Evolutionary conservation across 2,888 invertebrate species (phyloP).

Genomic region (Yponomeuta malinellus): DNA sequence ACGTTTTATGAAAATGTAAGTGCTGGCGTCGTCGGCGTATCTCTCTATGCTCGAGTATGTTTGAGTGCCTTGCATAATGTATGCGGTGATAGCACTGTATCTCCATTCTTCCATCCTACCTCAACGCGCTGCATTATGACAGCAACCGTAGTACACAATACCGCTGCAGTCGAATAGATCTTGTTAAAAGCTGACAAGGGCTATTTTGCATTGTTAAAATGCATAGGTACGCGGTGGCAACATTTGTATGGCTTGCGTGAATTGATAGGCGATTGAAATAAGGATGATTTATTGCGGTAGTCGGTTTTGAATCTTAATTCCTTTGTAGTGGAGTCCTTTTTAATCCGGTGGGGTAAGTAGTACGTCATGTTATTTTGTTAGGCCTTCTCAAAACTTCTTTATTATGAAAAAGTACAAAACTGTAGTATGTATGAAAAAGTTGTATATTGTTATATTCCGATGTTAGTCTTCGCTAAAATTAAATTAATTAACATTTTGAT

Average conservation of each 20-base stretch:
- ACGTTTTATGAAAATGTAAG: too few relatives aligned
- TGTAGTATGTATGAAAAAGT: too few relatives aligned
- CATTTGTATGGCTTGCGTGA: constrained; percentile 6
- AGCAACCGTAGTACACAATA: constrained; percentile 16
- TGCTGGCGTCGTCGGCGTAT: too few relatives aligned
- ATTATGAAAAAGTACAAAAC: too few relatives aligned
- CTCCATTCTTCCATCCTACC: constrained; percentile 37
- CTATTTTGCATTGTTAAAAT: not conserved
- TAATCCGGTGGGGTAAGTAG: not conserved
- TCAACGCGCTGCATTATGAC: constrained; percentile 36
- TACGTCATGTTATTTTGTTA: too few relatives aligned
- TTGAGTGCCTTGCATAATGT: not conserved
- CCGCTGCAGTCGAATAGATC: not conserved
- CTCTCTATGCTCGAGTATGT: not conserved
- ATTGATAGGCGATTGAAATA: constrained; percentile 7
- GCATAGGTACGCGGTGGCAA: not conserved
- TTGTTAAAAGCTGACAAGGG: not conserved
- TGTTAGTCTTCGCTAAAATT: too few relatives aligned
- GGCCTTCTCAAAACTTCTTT: too few relatives aligned
- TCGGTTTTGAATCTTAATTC: not conserved
- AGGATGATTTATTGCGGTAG: constrained; percentile 3
- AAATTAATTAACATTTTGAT: too few relatives aligned
- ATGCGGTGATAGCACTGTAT: not conserved
- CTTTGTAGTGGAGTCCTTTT: not conserved
- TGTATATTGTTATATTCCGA: too few relatives aligned